Base-by-base conservation (phyloP, 1,140 invertebrate species). In the Drosophila sp. region DNA sequence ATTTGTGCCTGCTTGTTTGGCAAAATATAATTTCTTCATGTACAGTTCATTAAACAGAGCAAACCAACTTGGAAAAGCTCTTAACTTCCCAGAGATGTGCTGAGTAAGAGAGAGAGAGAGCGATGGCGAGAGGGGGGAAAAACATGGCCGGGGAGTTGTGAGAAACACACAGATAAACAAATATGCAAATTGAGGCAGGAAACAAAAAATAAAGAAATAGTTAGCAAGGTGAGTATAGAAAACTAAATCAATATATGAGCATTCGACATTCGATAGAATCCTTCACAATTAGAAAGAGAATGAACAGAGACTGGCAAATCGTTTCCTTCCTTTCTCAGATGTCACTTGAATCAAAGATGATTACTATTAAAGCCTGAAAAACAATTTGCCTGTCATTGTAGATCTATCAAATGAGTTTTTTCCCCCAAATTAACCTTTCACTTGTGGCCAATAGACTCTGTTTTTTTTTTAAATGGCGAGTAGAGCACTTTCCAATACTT, bases 11-110 rank as follows among this genome's bases (percentile, higher is more conserved):
- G 79, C 80, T 79, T 79, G 76, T 70, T 83, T 78, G 76, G 80
- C 80, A 83, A 84, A 84, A 89, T 80, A 87, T 89, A 83, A 84
- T 89, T 89, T 80, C 83, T 80, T 79, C 83, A 75, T 87, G 66
- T 72, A 63, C 83, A 84, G 83, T 87, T 87, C 80, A 89, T 87
- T 87, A 89, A 87, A 80, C 83, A 86, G 70, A 80, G 81, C 77
- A 74, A 80, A 73, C 73, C 78, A 76, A 78, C 64, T 79, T 71
- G 62, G 69, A 77, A 76, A 76, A 81, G 73, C 79, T 77, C 68
- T 80, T 69, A 74, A 71, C 70, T 32, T 66, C 65, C 67, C 76
- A 76, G 76, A 76, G 73, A 76, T 76, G 69, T 76, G 17, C 33
- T 27, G 23, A 27, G 7, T 78, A 60, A 60, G 40, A 47, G 40